phyloP scores from a whole-genome alignment of 2,888 invertebrate species.

The Drosophila engyochracea region DNA sequence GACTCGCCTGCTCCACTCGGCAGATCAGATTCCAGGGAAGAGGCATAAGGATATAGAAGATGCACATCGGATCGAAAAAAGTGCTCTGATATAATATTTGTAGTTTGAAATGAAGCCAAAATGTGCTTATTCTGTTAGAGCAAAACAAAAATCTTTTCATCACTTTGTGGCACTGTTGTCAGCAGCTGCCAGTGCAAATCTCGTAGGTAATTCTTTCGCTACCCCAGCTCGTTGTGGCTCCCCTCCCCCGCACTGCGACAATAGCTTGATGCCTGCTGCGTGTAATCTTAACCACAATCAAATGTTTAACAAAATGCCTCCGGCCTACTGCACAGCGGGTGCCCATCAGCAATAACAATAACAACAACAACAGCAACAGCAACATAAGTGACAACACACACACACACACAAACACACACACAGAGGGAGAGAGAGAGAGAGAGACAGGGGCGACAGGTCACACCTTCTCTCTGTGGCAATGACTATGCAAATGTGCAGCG shows the following conservation, averaged over 20 bases:
- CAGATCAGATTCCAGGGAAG: neutral
- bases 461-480: conserved; percentile 62
- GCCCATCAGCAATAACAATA: conserved; percentile 54
- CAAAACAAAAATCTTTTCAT: neutral
- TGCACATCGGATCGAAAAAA: neutral
- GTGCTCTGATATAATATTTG: neutral
- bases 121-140: neutral
- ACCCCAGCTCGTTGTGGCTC: neutral
- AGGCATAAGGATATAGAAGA: neutral
- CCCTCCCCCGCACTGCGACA: neutral
- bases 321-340: conserved; percentile 54
- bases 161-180: conserved; percentile 20
- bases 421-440: neutral
- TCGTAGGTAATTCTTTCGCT: conserved; percentile 8
- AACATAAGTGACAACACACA: conserved; percentile 26
- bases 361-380: conserved; percentile 22
- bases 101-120: neutral
- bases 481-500: conserved; percentile 55
- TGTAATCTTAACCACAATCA: conserved; percentile 72
- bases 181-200: conserved; percentile 19
- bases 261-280: conserved; percentile 49
- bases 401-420: conserved; percentile 4
- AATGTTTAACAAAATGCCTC: conserved; percentile 75
- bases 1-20: neutral
- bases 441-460: conserved; percentile 57